phyloP scores from a whole-genome alignment of 2,888 invertebrate species.

The Molorchus minor region DNA sequence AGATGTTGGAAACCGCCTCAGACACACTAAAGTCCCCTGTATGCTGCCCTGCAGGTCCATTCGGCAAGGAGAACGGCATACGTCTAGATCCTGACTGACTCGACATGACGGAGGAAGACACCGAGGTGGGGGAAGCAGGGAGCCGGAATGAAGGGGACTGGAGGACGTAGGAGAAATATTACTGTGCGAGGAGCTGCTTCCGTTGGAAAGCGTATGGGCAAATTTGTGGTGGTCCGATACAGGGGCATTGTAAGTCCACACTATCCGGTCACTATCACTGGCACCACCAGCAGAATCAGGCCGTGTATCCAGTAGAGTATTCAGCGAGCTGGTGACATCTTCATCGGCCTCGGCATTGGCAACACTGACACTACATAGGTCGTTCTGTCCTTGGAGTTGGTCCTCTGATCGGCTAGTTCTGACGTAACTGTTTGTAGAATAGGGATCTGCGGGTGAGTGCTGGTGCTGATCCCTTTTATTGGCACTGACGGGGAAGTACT shows the following conservation, averaged over 20 bases:
- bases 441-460: constrained; percentile 47
- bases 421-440: constrained; percentile 66
- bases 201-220: constrained; percentile 69
- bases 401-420: constrained; percentile 88
- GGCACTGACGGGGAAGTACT: constrained; percentile 65
- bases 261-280: constrained; percentile 69
- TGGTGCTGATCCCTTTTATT: constrained; percentile 63
- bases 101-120: constrained; percentile 89
- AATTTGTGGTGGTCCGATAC: constrained; percentile 65
- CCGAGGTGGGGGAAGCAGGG: constrained; percentile 82
- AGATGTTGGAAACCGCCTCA: constrained; percentile 88
- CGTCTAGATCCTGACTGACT: constrained; percentile 75
- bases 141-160: constrained; percentile 75
- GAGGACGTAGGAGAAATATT: constrained; percentile 82
- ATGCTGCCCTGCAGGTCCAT: constrained; percentile 47
- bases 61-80: constrained; percentile 64
- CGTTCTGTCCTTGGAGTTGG: constrained; percentile 85
- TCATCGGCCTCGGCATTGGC: constrained; percentile 93
- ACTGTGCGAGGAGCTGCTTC: constrained; percentile 69
- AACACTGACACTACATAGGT: constrained; percentile 75
- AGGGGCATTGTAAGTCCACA: constrained; percentile 94
- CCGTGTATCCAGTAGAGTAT: constrained; percentile 82
- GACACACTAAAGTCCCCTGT: constrained; percentile 77
- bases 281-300: constrained; percentile 53
- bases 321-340: constrained; percentile 92